These are phyloP conservation scores for Neodiprion lecontei DNA, from an alignment of 1,140 invertebrate genomes.

Conservation along the genomic window DNA sequence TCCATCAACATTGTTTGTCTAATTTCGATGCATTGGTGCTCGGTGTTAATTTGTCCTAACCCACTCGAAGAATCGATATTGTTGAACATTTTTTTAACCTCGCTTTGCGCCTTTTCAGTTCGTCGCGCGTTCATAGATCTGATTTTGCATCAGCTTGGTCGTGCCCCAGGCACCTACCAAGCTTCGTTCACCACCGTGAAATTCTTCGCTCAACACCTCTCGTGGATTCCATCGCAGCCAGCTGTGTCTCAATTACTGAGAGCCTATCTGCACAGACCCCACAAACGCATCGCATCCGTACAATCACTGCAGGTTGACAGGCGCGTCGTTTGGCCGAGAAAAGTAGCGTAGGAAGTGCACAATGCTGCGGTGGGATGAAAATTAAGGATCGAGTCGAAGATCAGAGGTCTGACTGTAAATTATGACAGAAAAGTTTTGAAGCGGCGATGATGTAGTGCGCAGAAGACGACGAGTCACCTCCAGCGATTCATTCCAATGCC, in stretches of 20 bases:
- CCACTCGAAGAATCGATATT: too few species aligned
- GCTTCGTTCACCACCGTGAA: background rate
- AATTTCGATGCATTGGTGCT: too few species aligned
- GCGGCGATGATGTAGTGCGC: background rate
- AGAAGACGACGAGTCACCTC: background rate
- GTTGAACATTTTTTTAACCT: too few species aligned
- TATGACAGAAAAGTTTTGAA: conserved; percentile 11
- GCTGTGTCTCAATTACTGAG: conserved; percentile 31
- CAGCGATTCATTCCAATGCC: background rate
- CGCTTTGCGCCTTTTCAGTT: too few species aligned
- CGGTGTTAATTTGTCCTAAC: too few species aligned
- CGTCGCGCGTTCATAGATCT: conserved; percentile 29
- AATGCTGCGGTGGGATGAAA: background rate
- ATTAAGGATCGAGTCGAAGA: conserved; percentile 9
- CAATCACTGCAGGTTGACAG: too few species aligned
- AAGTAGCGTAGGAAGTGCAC: too few species aligned
- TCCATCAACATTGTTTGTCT: too few species aligned
- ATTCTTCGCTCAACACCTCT: background rate
- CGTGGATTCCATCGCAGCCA: conserved; percentile 25
- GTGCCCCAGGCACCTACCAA: background rate
- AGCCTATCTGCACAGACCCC: background rate
- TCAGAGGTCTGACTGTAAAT: conserved; percentile 8
- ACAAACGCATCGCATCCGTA: too few species aligned
- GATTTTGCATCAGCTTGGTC: conserved; percentile 44
- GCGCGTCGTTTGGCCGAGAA: too few species aligned